phyloP scores from a whole-genome alignment of 2,888 invertebrate genomes.

The Conus canariensis region DNA sequence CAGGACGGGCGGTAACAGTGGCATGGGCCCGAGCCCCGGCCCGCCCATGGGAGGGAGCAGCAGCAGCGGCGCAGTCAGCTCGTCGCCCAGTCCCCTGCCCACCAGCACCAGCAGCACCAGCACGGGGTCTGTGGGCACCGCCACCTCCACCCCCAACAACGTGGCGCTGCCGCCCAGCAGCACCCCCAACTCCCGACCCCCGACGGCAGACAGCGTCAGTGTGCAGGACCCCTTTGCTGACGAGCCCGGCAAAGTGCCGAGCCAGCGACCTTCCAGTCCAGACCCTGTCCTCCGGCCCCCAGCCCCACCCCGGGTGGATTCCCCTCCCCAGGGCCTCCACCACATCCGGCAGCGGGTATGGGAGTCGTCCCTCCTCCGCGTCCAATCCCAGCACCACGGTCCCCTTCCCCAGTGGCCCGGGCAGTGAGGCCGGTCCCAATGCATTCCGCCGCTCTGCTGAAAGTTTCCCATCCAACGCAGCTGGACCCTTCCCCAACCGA shows the following conservation, averaged over 20 bases:
- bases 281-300: constrained; percentile 48
- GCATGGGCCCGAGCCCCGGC: constrained; percentile 44
- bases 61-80: constrained; percentile 10
- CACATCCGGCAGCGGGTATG: constrained; percentile 52
- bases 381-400: constrained; percentile 27
- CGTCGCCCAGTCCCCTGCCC: neutral
- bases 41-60: constrained; percentile 42
- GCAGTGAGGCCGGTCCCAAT: constrained; percentile 45
- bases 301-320: constrained; percentile 38
- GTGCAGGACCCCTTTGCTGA: constrained; percentile 78
- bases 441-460: constrained; percentile 42
- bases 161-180: constrained; percentile 39
- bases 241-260: constrained; percentile 65
- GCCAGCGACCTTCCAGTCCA: constrained; percentile 57
- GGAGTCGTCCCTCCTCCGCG: constrained; percentile 40
- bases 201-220: constrained; percentile 73
- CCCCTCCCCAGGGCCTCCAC: constrained; percentile 46
- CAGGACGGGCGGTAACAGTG: constrained; percentile 41
- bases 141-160: constrained; percentile 32
- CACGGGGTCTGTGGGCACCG: constrained; percentile 3
- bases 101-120: constrained; percentile 19
- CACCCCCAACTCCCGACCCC: constrained; percentile 49
- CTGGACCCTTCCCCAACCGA: constrained; percentile 40
- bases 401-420: constrained; percentile 17
- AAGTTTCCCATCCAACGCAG: constrained; percentile 29